phyloP scores from a whole-genome alignment of 1,140 invertebrate species.

The Ganaspis sp. region DNA sequence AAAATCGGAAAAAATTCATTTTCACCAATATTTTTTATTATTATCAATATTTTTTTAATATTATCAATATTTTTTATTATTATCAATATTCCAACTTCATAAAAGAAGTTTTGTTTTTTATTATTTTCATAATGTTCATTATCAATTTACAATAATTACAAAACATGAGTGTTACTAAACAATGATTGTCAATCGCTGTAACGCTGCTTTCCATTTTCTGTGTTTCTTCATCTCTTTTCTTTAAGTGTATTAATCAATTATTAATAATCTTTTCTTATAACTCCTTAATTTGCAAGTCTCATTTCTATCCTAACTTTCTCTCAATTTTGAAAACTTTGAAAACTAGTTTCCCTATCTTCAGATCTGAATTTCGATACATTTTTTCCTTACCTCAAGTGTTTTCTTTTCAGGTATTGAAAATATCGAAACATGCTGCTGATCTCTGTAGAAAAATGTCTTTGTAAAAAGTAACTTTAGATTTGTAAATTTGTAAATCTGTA shows the following conservation, averaged over 20 bases:
- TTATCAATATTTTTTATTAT: too few relatives aligned
- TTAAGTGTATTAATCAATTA: constrained; percentile 35
- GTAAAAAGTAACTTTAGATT: constrained; percentile 35
- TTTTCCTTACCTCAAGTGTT: constrained; percentile 34
- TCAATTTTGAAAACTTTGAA: background rate
- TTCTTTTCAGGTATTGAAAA: constrained; percentile 48
- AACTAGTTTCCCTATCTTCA: background rate
- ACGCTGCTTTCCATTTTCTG: background rate
- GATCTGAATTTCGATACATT: background rate
- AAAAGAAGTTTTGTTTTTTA: background rate
- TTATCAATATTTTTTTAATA: too few relatives aligned
- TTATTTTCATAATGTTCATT: background rate
- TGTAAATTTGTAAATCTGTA: constrained; percentile 52
- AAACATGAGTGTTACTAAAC: background rate
- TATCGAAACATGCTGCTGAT: constrained; percentile 56
- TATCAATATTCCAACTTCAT: too few relatives aligned
- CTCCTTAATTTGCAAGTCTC: background rate
- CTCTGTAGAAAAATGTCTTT: constrained; percentile 6
- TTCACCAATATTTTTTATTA: too few relatives aligned
- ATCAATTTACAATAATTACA: background rate
- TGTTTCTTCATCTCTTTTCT: constrained; percentile 43
- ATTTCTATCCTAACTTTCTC: background rate
- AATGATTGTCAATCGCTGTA: background rate
- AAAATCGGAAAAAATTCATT: too few relatives aligned
- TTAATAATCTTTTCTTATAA: constrained; percentile 10